A percentile compares a stretch with the other conserved stretches of the same genome.
These are phyloP conservation scores for Dissostichus mawsoni DNA, from an alignment of 2,113 vertebrate species.

Conservation along the genomic window DNA sequence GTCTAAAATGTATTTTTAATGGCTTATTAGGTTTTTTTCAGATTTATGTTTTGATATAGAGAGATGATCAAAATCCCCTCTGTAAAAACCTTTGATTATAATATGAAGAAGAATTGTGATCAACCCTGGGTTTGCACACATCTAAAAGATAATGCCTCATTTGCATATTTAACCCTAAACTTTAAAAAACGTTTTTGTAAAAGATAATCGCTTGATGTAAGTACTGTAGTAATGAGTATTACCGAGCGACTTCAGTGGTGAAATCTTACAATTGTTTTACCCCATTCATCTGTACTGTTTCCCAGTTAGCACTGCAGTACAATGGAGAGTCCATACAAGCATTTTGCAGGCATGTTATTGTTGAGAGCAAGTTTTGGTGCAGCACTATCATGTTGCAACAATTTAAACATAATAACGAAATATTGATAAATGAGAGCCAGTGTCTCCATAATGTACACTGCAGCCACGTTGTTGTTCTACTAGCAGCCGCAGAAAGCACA, in stretches of 20 bases:
- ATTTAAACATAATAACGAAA: constrained; percentile 42
- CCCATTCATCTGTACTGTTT: not conserved
- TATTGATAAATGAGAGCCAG: constrained; percentile 41
- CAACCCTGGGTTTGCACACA: no score
- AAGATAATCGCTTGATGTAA: no score
- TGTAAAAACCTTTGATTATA: no score
- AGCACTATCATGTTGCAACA: constrained; percentile 32
- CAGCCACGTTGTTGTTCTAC: constrained; percentile 36
- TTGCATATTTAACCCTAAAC: no score
- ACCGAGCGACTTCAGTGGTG: not conserved
- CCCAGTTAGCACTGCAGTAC: constrained; percentile 8
- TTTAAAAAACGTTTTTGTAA: no score
- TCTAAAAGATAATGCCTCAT: no score
- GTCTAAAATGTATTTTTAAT: no score
- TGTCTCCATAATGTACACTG: constrained; percentile 54
- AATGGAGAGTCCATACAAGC: constrained; percentile 20
- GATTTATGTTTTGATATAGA: no score
- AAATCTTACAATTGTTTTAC: no score
- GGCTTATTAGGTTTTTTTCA: no score
- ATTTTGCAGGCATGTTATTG: constrained; percentile 15
- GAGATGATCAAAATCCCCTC: no score
- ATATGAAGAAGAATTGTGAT: no score
- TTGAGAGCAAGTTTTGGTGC: constrained; percentile 30
- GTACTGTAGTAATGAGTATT: not conserved
- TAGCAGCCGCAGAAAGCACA: constrained; percentile 45